A percentile compares a stretch with the other conserved stretches of the same genome.
Conservation (phyloP, 1,140 invertebrate genomes). For the Cecropterus lyciades region DNA sequence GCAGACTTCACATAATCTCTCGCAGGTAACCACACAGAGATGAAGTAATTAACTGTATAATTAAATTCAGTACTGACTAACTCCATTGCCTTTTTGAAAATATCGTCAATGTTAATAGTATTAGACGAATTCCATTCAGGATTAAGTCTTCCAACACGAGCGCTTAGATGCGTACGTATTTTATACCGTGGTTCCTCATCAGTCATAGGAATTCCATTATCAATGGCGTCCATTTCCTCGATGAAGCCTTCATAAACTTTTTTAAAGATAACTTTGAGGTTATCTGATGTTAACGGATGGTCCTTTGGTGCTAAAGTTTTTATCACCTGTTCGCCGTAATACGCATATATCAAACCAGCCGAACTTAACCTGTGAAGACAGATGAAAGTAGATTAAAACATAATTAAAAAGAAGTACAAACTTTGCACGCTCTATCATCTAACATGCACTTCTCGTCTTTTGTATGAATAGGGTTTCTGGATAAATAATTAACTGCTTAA, state of each 20-base stretch:
- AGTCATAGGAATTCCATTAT: constrained; percentile 95
- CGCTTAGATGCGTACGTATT: constrained; percentile 91
- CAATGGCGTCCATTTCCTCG: constrained; percentile 97
- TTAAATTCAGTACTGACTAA: constrained; percentile 93
- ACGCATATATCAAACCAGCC: constrained; percentile 96
- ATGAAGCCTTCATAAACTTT: constrained; percentile 96
- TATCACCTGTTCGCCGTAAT: constrained; percentile 95
- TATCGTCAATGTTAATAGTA: constrained; percentile 82
- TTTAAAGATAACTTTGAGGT: constrained; percentile 88
- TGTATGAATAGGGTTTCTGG: no score
- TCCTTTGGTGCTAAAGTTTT: constrained; percentile 80
- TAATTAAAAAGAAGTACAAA: no score
- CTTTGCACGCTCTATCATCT: no score
- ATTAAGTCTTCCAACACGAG: constrained; percentile 92
- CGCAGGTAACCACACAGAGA: constrained; percentile 93
- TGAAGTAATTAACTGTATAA: constrained; percentile 88
- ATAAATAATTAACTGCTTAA: no score
- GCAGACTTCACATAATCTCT: constrained; percentile 89
- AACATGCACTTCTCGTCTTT: no score
- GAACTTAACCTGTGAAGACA: constrained; percentile 93
- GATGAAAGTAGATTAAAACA: background rate
- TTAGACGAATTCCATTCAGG: constrained; percentile 93
- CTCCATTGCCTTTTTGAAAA: constrained; percentile 91
- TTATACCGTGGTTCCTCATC: constrained; percentile 92
- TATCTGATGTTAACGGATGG: constrained; percentile 77